Percentiles rank a stretch among this genome's conserved stretches.
Evolutionary conservation across 1,140 invertebrate genomes (phyloP).

Genomic region (Chrysoperla carnea): DNA sequence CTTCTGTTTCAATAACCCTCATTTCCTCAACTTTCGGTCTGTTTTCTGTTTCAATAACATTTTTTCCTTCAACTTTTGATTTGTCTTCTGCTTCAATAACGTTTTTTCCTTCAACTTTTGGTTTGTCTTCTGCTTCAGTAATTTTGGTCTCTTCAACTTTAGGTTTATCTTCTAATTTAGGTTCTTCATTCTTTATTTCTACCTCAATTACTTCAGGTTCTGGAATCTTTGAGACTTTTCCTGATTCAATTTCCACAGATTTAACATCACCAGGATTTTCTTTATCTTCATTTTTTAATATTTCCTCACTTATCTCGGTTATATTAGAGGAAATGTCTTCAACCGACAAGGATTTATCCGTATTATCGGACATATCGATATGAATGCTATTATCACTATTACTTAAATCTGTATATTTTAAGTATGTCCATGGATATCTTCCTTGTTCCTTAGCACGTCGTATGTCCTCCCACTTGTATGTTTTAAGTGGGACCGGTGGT

Average conservation of each 20-base stretch:
- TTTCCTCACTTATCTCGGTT: background rate
- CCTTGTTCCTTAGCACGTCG: constrained; percentile 32
- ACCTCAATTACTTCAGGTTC: constrained; percentile 5
- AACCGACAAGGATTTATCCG: background rate
- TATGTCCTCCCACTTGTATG: constrained; percentile 56
- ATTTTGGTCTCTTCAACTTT: too few species aligned
- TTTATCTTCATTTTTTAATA: background rate
- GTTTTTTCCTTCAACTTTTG: background rate
- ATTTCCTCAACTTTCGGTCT: background rate
- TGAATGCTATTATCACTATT: background rate
- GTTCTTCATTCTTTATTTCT: constrained; percentile 8
- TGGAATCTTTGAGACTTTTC: background rate
- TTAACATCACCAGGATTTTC: background rate
- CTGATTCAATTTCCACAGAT: background rate
- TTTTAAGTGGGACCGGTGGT: constrained; percentile 41
- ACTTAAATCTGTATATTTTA: constrained; percentile 19
- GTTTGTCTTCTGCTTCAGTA: constrained; percentile 5
- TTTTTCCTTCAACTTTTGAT: constrained; percentile 14
- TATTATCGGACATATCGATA: too few species aligned
- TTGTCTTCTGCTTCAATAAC: too few species aligned
- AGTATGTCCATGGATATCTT: constrained; percentile 51
- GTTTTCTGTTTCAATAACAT: constrained; percentile 19
- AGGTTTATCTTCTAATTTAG: constrained; percentile 5
- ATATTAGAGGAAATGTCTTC: background rate
- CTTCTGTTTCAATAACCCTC: too few species aligned